Conservation (phyloP, 2,888 invertebrate species). For the Himalopsyche kuldschensis region DNA sequence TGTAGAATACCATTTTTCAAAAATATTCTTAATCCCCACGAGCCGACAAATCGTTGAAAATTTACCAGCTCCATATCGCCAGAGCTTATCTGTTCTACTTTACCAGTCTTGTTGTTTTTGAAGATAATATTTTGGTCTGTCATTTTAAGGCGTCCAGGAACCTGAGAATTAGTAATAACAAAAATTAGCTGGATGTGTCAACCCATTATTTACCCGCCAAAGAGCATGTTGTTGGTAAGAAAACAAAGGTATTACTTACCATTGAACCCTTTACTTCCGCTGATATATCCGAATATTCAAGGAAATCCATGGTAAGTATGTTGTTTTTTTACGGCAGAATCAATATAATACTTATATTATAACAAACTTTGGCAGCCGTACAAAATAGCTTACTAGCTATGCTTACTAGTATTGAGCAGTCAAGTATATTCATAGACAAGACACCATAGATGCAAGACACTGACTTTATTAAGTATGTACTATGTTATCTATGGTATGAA, state of each 20-base stretch:
- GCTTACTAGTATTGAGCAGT: too few relatives aligned
- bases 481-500: too few relatives aligned
- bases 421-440: too few relatives aligned
- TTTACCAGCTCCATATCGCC: conserved; percentile 87
- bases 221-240: conserved; percentile 17
- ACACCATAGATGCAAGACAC: too few relatives aligned
- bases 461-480: too few relatives aligned
- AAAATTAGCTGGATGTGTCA: background rate
- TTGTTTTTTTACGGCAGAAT: background rate
- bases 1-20: conserved; percentile 87
- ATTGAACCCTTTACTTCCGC: conserved; percentile 84
- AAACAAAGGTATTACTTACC: conserved; percentile 61
- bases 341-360: too few relatives aligned
- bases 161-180: conserved; percentile 57
- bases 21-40: conserved; percentile 87
- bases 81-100: conserved; percentile 85
- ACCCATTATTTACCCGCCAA: background rate
- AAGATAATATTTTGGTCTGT: conserved; percentile 89
- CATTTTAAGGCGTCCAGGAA: conserved; percentile 87
- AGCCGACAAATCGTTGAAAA: conserved; percentile 90
- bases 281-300: conserved; percentile 85
- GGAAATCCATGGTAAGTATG: conserved; percentile 71
- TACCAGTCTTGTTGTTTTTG: conserved; percentile 95
- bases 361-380: too few relatives aligned
- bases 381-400: too few relatives aligned